Evolutionary conservation across 2,888 invertebrate genomes (phyloP).

Genomic region (Dicyrtoma fusca): DNA sequence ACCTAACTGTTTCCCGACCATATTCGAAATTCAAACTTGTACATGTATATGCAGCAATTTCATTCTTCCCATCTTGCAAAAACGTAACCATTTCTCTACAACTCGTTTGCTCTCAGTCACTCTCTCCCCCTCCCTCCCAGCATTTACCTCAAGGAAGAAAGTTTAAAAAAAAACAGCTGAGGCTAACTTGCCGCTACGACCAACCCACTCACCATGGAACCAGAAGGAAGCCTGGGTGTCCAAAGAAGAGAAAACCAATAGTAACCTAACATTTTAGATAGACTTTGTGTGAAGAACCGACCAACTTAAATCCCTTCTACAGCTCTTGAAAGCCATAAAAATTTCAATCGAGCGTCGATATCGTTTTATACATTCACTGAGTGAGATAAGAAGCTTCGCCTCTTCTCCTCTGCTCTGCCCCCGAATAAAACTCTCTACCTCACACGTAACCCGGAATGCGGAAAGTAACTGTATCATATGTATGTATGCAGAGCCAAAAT

Average conservation of each 20-base stretch:
- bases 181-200: not conserved
- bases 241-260: constrained; percentile 1
- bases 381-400: constrained; percentile 6
- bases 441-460: too few relatives aligned
- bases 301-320: constrained; percentile 27
- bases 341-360: constrained; percentile 37
- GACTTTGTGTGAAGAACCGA: not conserved
- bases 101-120: not conserved
- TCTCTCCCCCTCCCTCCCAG: not conserved
- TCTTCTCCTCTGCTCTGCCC: too few relatives aligned
- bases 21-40: not conserved
- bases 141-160: too few relatives aligned
- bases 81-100: constrained; percentile 11
- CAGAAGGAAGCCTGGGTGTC: not conserved
- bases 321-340: constrained; percentile 36
- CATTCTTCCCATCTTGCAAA: constrained; percentile 1
- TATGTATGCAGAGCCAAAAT: too few relatives aligned
- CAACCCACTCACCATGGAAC: not conserved
- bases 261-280: constrained; percentile 11
- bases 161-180: too few relatives aligned
- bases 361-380: constrained; percentile 28
- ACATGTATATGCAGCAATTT: not conserved
- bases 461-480: too few relatives aligned
- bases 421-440: too few relatives aligned
- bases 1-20: not conserved